Evolutionary conservation across 2,888 invertebrate genomes (phyloP), one percentile per base, ranked within the genome.

Genomic region (Hipparchia semele): DNA sequence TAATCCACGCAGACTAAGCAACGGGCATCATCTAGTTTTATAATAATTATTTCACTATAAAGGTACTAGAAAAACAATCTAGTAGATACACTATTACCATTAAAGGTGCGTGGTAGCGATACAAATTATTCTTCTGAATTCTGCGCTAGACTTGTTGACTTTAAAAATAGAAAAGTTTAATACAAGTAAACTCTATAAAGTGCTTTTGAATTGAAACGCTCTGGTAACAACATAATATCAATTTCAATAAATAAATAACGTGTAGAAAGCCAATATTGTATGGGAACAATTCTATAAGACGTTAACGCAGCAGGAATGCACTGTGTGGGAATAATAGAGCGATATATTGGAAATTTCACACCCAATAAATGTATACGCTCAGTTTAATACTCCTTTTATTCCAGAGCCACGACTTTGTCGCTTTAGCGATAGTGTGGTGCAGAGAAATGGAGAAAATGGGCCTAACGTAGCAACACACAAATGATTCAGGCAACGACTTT

Each of bases 261-360:
- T 33, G 23, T 23, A 23, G 2, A 8, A 23, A 64, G 64, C 51
- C 51, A 64, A 51, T 64, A 64, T 64, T 51, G 64, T 2, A 51
- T 12, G 23, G 66, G 67, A 67, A 56, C 67, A 56, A 45, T 39
- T 67, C 67, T 45, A 66, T 66, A 66, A 54, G 53, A 39, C 65
- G 13, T 46, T 62, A 49, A 62, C 62, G 67, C 33, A 60, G 60
- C 23, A 61, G 51, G 70, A 70, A 70, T 70, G 70, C 70, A 70
- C 46, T 62, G 70, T 54, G 54, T 23, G 70, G 12, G 70, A 54
- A 70, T 46, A 62, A 70, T 62, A 56, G 70, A 70, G 62, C 62
- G 62, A 54, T 70, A 70, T 70, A 70, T 70, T 70, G 70, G 70
- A 70, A 70, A 70, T 70, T 62, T 70, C 70, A 54, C 54, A 70